Percentiles rank a stretch among this genome's conserved stretches.
phyloP scores from a whole-genome alignment of 2,797 vertebrate species.

The Pantherophis vulpinus region DNA sequence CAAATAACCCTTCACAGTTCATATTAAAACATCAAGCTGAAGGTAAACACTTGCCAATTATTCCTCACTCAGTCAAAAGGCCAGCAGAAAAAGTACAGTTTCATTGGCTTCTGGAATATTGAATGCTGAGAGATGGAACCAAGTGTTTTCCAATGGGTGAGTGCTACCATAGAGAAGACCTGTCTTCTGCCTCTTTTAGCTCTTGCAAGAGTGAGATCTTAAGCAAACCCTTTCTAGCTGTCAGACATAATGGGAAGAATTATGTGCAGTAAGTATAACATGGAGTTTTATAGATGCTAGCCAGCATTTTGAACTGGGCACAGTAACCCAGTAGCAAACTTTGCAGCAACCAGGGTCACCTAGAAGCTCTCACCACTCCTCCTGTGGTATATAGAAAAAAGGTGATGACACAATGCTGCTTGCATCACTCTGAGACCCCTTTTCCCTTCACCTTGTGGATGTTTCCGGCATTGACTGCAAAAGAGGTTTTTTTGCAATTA shows the following conservation, averaged over 20 bases:
- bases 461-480: neutral
- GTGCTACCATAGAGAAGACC: neutral
- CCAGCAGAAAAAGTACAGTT: neutral
- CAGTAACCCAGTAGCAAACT: neutral
- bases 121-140: neutral
- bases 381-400: neutral
- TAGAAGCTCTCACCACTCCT: neutral
- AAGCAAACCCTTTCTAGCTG: neutral
- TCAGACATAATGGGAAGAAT: neutral
- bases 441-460: neutral
- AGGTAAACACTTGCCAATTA: neutral
- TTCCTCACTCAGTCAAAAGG: neutral
- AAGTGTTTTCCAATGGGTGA: neutral
- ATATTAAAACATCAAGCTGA: neutral
- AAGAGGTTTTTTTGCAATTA: neutral
- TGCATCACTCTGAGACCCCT: neutral
- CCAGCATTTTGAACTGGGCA: neutral
- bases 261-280: neutral
- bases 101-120: neutral
- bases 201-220: neutral
- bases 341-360: neutral
- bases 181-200: neutral
- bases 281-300: neutral
- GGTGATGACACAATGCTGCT: neutral
- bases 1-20: neutral